Base-by-base conservation (phyloP, 2,888 invertebrate species). In the Eremobia ochroleuca region DNA sequence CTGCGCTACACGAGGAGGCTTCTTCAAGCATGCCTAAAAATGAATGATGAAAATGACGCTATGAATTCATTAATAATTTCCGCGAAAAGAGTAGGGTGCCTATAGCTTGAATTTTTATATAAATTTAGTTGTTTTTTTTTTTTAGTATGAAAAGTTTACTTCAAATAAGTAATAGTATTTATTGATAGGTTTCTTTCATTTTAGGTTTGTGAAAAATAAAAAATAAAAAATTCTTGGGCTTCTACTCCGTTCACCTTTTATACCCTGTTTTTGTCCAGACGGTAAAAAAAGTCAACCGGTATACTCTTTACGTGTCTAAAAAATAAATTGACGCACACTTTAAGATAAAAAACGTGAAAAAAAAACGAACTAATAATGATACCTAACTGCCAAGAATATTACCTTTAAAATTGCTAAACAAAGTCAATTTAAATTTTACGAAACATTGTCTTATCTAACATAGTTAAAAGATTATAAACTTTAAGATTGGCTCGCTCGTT, bases 401-500 rank as follows among this genome's bases (percentile, higher is more conserved):
- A 59, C 6, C n/a, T 49, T 15, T 18, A 62, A 40, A 62, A 49
- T 40, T 40, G 59, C 40, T 58, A 61, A 59, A 49, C 46, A 25
- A 68, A 31, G 21, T 46, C 1, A 37, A 61, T 79, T 75, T 28
- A 1, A 52, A 81, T 61, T 34, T 62, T 21, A 49, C 37, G 2
- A 43, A 61, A 28, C 31, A 18, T 52, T 40, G 1, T 8, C 0
- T 81, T 40, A 43, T 6, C 34, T 59, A 61, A n/a, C 15, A 6
- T 55, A 62, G 37, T n/a, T 9, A 77, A n/a, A 69, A 76, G 59
- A 69, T 67, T 73, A 49, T 52, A 67, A 70, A 79, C 40, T 64
- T 76, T 46, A 76, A 66, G 69, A 77, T 71, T 37, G 65, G 65
- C 59, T 80, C 31, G 65, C 59, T 83, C 31, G 78, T 86, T 87